Conservation (phyloP, 2,797 vertebrate genomes). For the Halcyon smyrnensis region DNA sequence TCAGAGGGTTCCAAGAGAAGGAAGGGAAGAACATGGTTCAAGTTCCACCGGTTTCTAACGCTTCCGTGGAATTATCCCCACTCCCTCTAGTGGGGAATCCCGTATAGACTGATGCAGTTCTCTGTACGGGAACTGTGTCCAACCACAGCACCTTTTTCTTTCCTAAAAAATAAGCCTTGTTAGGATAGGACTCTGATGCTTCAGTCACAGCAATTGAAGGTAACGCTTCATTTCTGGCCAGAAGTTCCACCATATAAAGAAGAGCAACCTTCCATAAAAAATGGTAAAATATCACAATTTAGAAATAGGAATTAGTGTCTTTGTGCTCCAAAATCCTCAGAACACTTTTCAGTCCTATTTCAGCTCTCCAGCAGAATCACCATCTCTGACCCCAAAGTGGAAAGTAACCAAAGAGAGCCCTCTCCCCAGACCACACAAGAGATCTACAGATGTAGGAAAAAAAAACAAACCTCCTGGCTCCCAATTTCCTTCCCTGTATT, state of each 20-base stretch:
- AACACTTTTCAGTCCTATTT: not conserved
- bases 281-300: not conserved
- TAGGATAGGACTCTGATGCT: not conserved
- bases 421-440: not conserved
- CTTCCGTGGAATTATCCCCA: not conserved
- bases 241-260: not conserved
- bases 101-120: not conserved
- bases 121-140: not conserved
- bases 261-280: not conserved
- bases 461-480: not conserved
- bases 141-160: not conserved
- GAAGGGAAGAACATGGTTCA: not conserved
- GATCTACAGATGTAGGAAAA: fast-evolving
- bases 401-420: not conserved
- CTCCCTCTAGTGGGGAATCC: constrained; percentile 60
- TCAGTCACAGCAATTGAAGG: not conserved
- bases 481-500: not conserved
- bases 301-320: not conserved
- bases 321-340: not conserved
- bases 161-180: not conserved
- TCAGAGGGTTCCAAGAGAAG: not conserved
- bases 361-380: not conserved
- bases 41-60: not conserved
- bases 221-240: not conserved
- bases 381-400: not conserved